Conservation (phyloP, 2,888 invertebrate species). For the Lampropteryx suffumata region DNA sequence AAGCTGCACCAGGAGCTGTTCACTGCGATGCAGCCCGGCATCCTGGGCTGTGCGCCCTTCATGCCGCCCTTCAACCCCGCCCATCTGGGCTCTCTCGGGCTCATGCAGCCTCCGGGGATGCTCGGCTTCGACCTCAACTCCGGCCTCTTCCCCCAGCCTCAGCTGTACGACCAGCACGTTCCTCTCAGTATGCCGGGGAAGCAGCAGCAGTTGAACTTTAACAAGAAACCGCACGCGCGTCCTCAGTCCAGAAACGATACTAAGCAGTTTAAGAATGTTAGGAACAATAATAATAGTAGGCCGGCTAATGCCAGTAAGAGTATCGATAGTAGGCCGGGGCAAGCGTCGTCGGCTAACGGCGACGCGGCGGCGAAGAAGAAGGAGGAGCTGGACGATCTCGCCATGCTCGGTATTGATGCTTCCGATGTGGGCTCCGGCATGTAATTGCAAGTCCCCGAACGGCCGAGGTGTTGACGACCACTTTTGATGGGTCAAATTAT, state of each 20-base stretch:
- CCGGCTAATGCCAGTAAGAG: neutral
- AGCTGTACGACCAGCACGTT: constrained; percentile 69
- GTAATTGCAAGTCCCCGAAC: too few species aligned
- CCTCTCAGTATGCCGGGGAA: constrained; percentile 50
- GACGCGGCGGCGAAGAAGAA: constrained; percentile 54
- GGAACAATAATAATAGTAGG: constrained; percentile 19
- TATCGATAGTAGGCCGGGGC: too few species aligned
- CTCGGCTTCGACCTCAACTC: constrained; percentile 67
- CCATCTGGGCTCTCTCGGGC: constrained; percentile 33
- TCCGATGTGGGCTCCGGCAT: constrained; percentile 86
- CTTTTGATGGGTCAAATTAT: too few species aligned
- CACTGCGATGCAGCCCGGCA: constrained; percentile 40
- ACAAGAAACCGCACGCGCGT: constrained; percentile 19
- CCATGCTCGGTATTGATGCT: constrained; percentile 93
- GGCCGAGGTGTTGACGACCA: too few species aligned
- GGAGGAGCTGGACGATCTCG: constrained; percentile 87
- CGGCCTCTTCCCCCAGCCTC: constrained; percentile 55
- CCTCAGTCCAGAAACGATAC: constrained; percentile 16
- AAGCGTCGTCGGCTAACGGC: constrained; percentile 27
- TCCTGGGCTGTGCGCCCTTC: constrained; percentile 37
- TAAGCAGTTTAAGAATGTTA: constrained; percentile 35
- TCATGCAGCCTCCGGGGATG: constrained; percentile 52
- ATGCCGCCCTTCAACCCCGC: constrained; percentile 41
- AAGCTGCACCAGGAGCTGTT: constrained; percentile 39
- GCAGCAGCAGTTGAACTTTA: constrained; percentile 15